A percentile compares a stretch with the other conserved stretches of the same genome.
Evolutionary conservation across 2,888 invertebrate species (phyloP).

Genomic region (Acrobasis consociella): DNA sequence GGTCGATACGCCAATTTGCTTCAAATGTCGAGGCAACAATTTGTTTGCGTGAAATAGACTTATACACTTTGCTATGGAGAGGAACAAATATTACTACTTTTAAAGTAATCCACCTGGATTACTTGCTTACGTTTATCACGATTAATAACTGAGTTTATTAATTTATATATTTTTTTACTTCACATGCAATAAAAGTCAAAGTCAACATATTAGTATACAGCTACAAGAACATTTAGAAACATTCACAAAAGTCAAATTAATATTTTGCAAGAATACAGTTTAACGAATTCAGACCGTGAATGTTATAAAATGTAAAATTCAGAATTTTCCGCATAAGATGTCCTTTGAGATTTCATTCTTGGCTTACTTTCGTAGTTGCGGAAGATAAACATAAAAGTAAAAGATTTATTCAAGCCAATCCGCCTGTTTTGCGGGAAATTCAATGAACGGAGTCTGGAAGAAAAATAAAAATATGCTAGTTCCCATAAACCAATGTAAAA

Average conservation of each 20-base stretch:
- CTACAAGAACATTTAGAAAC: background rate
- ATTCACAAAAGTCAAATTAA: background rate
- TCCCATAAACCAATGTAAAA: background rate
- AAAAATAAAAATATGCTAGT: background rate
- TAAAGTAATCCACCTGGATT: background rate
- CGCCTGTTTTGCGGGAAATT: conserved; percentile 15
- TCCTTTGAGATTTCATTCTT: conserved; percentile 17
- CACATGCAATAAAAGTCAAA: no score
- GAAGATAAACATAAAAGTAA: conserved; percentile 17
- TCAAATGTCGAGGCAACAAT: conserved; percentile 45
- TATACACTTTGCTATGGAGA: conserved; percentile 39
- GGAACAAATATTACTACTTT: conserved; percentile 30
- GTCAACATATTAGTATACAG: background rate
- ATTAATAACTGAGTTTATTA: no score
- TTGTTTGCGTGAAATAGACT: conserved; percentile 43
- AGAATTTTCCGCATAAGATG: conserved; percentile 12
- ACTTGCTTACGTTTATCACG: background rate
- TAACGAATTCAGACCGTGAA: conserved; percentile 19
- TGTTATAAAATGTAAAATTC: conserved; percentile 16
- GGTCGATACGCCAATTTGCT: conserved; percentile 20
- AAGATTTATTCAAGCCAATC: conserved; percentile 21
- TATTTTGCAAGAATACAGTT: background rate
- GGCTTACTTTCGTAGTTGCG: conserved; percentile 13
- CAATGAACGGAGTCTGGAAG: conserved; percentile 4
- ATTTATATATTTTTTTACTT: no score